Percentiles rank a stretch among this genome's conserved stretches.
Conservation (phyloP, 1,140 invertebrate genomes). For the Asobara japonica region DNA sequence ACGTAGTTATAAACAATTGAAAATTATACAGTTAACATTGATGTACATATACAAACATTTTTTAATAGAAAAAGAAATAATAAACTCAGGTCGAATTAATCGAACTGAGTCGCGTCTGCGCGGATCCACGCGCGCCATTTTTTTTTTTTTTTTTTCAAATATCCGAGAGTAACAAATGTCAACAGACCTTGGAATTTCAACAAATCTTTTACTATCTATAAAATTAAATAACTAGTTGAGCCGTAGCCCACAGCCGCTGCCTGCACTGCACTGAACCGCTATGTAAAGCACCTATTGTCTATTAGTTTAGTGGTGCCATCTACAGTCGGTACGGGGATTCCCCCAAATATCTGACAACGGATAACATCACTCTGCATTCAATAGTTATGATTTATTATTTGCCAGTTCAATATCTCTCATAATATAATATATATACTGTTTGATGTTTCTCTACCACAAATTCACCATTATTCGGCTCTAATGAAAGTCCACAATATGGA, state of each 20-base stretch:
- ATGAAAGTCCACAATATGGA: constrained; percentile 30
- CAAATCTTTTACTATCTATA: constrained; percentile 50
- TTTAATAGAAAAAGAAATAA: constrained; percentile 19
- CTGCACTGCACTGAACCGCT: constrained; percentile 64
- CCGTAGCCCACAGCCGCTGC: constrained; percentile 65
- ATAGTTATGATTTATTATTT: constrained; percentile 56
- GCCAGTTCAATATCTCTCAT: constrained; percentile 51
- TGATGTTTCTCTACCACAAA: constrained; percentile 52
- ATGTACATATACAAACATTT: constrained; percentile 66
- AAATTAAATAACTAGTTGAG: constrained; percentile 59
- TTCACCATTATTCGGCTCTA: constrained; percentile 49
- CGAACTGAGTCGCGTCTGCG: constrained; percentile 31
- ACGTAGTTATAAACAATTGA: constrained; percentile 60
- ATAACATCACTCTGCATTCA: constrained; percentile 55
- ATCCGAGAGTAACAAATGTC: constrained; percentile 5
- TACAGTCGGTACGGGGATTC: not conserved
- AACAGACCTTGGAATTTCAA: not conserved
- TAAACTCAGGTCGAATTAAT: constrained; percentile 14
- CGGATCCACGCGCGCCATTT: constrained; percentile 31
- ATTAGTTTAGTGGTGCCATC: constrained; percentile 56
- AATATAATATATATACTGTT: constrained; percentile 58
- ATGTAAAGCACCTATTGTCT: constrained; percentile 63
- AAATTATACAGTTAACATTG: constrained; percentile 54
- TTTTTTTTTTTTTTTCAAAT: not conserved
- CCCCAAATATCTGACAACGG: constrained; percentile 37